A percentile compares a stretch with the other conserved stretches of the same genome.
These are phyloP conservation scores for Aphyosemion australe DNA, from an alignment of 2,113 vertebrate species.

Conservation along the genomic window DNA sequence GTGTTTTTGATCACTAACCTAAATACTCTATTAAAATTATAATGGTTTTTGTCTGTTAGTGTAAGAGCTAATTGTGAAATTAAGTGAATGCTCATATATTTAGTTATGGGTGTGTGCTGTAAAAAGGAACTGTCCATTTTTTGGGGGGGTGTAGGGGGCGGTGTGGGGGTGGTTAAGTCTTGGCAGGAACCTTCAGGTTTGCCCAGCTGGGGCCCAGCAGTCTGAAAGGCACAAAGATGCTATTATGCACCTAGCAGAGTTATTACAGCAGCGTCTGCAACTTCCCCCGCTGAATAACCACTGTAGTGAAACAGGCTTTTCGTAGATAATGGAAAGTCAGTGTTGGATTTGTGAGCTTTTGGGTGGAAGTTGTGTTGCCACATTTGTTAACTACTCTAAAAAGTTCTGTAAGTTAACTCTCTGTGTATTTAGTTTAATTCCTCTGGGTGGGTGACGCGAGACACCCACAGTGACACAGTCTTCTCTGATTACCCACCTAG, in stretches of 20 bases:
- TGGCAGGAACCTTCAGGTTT: conserved; percentile 62
- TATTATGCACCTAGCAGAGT: conserved; percentile 71
- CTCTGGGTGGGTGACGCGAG: neutral
- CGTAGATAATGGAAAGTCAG: neutral
- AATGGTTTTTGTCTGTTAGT: neutral
- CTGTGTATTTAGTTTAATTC: neutral
- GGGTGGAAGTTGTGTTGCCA: neutral
- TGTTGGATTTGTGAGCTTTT: neutral
- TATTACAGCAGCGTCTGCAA: conserved; percentile 48
- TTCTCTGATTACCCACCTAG: no score
- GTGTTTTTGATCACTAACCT: neutral
- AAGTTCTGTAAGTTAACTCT: no score
- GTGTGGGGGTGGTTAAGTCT: conserved; percentile 29
- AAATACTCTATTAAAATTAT: no score
- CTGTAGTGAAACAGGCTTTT: conserved; percentile 18
- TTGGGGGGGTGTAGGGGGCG: no score
- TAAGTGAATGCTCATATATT: conserved; percentile 8
- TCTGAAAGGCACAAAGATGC: conserved; percentile 74
- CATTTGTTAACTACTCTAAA: neutral
- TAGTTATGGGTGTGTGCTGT: conserved; percentile 25
- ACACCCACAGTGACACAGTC: no score
- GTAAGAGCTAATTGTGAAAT: neutral
- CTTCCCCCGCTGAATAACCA: conserved; percentile 25
- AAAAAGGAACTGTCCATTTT: conserved; percentile 40
- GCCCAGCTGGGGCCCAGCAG: conserved; percentile 67